phyloP scores from a whole-genome alignment of 2,797 vertebrate species.

The Cetoscarus ocellatus region DNA sequence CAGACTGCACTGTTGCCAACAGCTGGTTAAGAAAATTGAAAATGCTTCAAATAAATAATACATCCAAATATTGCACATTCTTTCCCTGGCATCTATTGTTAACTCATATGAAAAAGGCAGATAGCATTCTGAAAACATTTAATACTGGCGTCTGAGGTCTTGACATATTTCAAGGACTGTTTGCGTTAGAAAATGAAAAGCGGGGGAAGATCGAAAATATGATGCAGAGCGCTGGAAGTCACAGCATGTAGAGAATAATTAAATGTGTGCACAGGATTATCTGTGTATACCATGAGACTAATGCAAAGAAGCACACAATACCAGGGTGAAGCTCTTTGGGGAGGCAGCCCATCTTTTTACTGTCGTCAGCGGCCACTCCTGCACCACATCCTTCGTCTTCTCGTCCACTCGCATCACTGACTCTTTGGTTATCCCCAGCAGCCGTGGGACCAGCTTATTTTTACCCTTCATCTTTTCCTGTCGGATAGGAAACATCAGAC shows the following conservation, averaged over 20 bases:
- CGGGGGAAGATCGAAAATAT: constrained; percentile 6
- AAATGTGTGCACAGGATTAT: constrained; percentile 26
- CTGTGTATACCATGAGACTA: constrained; percentile 10
- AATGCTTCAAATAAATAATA: constrained; percentile 69
- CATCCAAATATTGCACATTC: constrained; percentile 58
- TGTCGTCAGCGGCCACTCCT: constrained; percentile 98
- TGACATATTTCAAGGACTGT: constrained; percentile 29
- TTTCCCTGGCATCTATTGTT: constrained; percentile 52
- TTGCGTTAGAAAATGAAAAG: constrained; percentile 35
- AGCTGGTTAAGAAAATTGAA: constrained; percentile 54
- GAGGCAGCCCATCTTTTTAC: constrained; percentile 99
- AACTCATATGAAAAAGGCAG: constrained; percentile 46
- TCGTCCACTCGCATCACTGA: constrained; percentile 99
- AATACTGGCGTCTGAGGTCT: constrained; percentile 40
- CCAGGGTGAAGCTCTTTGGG: constrained; percentile 98
- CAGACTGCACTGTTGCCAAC: constrained; percentile 30
- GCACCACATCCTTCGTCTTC: constrained; percentile 97
- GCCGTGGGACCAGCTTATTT: constrained; percentile 96
- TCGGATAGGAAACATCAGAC: constrained; percentile 59
- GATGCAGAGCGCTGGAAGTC: constrained; percentile 24
- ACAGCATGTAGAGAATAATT: constrained; percentile 7
- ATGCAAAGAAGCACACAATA: constrained; percentile 71
- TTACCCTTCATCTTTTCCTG: constrained; percentile 99
- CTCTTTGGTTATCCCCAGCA: constrained; percentile 98
- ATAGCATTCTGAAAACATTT: constrained; percentile 41